Conservation (phyloP, 2,113 vertebrate genomes). For the human (Homo sapiens) region GRCh38 chr11:15544501-15545000, state of each 20-base stretch:
- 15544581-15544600: slow-evolving; percentile 56
- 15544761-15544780: not conserved
- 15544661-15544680: slow-evolving; percentile 69
- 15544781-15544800: not conserved
- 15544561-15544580: slow-evolving; percentile 71
- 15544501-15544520: slow-evolving; percentile 51
- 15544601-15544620: slow-evolving; percentile 71
- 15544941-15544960: slow-evolving; percentile 18
- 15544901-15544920: not conserved
- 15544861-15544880: not conserved
- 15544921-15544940: not conserved
- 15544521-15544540: slow-evolving; percentile 39
- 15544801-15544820: not conserved
- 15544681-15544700: slow-evolving; percentile 43
- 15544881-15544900: not conserved
- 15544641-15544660: slow-evolving; percentile 64
- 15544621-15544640: slow-evolving; percentile 72
- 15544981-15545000: not conserved
- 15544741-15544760: not conserved
- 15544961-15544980: slow-evolving; percentile 43
- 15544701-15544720: not conserved
- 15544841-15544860: not conserved
- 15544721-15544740: not conserved
- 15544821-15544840: not conserved
- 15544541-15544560: slow-evolving; percentile 68